Evolutionary conservation across 2,888 invertebrate genomes (phyloP).

Genomic region (Apotomis betuletana): DNA sequence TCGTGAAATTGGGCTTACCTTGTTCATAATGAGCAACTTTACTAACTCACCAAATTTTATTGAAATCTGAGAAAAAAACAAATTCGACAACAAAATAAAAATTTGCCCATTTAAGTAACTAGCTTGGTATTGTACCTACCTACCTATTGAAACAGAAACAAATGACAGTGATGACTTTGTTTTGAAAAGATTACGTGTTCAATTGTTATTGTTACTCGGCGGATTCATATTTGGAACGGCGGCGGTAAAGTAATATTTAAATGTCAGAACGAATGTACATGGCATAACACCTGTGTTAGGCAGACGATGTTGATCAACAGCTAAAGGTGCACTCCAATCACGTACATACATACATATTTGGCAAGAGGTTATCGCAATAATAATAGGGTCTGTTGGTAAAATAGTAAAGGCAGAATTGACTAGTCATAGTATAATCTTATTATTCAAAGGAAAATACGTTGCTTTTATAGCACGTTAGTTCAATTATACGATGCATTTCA

Average conservation of each 20-base stretch:
- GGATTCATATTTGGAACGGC: constrained; percentile 24
- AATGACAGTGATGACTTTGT: not conserved
- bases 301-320: constrained; percentile 20
- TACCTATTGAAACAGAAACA: not conserved
- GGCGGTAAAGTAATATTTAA: constrained; percentile 29
- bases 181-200: not conserved
- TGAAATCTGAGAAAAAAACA: no score
- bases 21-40: no score
- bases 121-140: not conserved
- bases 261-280: constrained; percentile 20
- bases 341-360: constrained; percentile 37
- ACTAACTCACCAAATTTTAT: no score
- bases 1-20: no score
- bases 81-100: no score
- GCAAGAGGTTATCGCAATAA: constrained; percentile 27
- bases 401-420: not conserved
- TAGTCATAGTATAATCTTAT: no score
- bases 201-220: constrained; percentile 17
- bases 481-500: no score
- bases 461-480: no score
- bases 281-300: constrained; percentile 27
- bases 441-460: no score
- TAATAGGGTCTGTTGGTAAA: not conserved
- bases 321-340: constrained; percentile 27
- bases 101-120: no score